These are phyloP conservation scores for Trichonephila clavata DNA, from an alignment of 1,140 invertebrate genomes.

Conservation along the genomic window DNA sequence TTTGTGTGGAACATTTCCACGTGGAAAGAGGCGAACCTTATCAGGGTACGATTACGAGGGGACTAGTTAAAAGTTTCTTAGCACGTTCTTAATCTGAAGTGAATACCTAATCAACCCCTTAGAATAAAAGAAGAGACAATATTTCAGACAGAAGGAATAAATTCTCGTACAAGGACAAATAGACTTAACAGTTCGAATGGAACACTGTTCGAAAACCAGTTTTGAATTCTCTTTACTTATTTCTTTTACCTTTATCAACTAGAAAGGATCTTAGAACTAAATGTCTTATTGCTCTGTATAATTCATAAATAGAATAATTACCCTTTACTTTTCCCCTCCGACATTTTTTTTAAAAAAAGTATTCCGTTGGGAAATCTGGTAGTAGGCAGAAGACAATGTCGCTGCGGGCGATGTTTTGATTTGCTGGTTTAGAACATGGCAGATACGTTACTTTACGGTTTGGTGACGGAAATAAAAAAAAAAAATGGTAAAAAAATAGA, in stretches of 20 bases:
- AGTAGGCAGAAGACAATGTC: neutral
- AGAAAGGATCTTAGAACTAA: neutral
- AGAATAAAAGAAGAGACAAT: neutral
- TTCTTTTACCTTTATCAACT: neutral
- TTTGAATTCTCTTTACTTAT: neutral
- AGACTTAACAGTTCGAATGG: neutral
- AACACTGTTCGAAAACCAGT: neutral
- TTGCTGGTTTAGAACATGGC: neutral
- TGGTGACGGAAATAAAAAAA: neutral
- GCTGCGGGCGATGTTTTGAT: neutral
- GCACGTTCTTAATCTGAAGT: neutral
- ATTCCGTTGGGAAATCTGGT: neutral
- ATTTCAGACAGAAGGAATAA: neutral
- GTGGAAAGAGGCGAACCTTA: neutral
- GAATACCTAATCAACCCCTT: neutral
- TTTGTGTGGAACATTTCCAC: neutral
- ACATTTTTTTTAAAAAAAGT: neutral
- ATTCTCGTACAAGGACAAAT: neutral
- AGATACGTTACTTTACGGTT: neutral
- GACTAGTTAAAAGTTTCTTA: neutral
- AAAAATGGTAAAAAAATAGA: neutral
- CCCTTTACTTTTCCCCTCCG: neutral
- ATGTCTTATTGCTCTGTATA: neutral
- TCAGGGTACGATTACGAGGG: neutral
- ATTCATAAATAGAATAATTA: constrained; percentile 14